These are phyloP conservation scores for Enteromius unitaeniatus DNA, from an alignment of 2,797 vertebrate species.

Conservation along the genomic window DNA sequence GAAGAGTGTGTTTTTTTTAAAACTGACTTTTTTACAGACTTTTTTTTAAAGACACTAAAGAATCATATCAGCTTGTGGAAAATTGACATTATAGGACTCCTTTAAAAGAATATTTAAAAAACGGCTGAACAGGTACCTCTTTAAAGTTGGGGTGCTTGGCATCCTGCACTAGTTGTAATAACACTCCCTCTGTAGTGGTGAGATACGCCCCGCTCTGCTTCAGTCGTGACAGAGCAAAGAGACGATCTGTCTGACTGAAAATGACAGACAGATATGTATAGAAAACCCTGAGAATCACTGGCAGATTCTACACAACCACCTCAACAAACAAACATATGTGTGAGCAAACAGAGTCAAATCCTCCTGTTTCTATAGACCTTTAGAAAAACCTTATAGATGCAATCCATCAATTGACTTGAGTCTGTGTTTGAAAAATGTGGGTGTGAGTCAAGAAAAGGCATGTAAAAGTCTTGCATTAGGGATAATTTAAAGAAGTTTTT, in stretches of 20 bases:
- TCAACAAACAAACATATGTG: slow-evolving; percentile 3
- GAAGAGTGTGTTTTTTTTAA: too few species aligned
- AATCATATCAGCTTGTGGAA: too few species aligned
- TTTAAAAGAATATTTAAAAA: not conserved
- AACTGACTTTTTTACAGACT: too few species aligned
- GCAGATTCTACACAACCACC: not conserved
- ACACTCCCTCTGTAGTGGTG: slow-evolving; percentile 86
- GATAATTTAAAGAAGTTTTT: not conserved
- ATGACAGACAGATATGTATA: slow-evolving; percentile 23
- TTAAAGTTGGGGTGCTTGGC: slow-evolving; percentile 87
- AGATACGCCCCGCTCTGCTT: slow-evolving; percentile 90
- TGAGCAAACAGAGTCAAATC: not conserved
- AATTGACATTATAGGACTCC: too few species aligned
- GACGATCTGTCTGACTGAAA: slow-evolving; percentile 86
- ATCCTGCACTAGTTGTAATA: slow-evolving; percentile 86
- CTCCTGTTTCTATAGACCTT: slow-evolving; percentile 6
- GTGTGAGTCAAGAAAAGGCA: not conserved
- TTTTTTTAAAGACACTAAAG: too few species aligned
- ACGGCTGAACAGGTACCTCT: slow-evolving; percentile 75
- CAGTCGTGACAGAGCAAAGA: slow-evolving; percentile 86
- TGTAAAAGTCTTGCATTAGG: not conserved
- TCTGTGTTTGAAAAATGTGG: slow-evolving; percentile 8
- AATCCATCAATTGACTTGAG: not conserved
- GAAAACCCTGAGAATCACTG: slow-evolving; percentile 9
- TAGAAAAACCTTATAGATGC: slow-evolving; percentile 7